Conservation (phyloP, 2,113 vertebrate species). For the Larimichthys polyactis region DNA sequence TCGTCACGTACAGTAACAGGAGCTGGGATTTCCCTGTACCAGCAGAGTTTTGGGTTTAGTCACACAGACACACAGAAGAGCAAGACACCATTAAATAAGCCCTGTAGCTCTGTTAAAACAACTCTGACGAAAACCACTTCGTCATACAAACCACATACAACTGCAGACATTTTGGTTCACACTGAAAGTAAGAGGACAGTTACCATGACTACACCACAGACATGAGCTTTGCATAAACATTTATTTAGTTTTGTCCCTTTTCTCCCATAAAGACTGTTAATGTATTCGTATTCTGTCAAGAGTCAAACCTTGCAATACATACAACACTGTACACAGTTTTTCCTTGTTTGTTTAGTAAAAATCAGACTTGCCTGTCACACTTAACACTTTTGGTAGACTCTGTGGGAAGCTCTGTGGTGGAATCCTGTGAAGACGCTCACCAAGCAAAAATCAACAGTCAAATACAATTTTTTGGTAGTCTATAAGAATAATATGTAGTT, state of each 20-base stretch:
- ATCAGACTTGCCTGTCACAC: conserved; percentile 35
- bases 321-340: conserved; percentile 54
- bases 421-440: conserved; percentile 46
- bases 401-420: conserved; percentile 67
- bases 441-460: conserved; percentile 60
- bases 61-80: conserved; percentile 35
- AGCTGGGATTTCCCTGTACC: conserved; percentile 2
- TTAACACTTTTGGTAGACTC: conserved; percentile 64
- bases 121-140: conserved; percentile 35
- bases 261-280: conserved; percentile 46
- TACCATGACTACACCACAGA: conserved; percentile 51
- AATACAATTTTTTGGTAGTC: conserved; percentile 66
- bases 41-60: conserved; percentile 23
- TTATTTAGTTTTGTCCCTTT: conserved; percentile 65
- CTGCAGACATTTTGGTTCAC: conserved; percentile 27
- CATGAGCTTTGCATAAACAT: conserved; percentile 73
- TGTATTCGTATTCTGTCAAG: conserved; percentile 35
- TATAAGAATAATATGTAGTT: conserved; percentile 66
- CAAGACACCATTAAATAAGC: conserved; percentile 28
- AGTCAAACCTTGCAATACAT: conserved; percentile 34
- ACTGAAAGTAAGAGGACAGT: conserved; percentile 31
- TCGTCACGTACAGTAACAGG: conserved; percentile 1
- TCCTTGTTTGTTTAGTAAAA: conserved; percentile 49
- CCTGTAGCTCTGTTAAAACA: conserved; percentile 50
- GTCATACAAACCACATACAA: conserved; percentile 8